Percentiles rank a stretch among this genome's conserved stretches.
Evolutionary conservation across 2,888 invertebrate species (phyloP).

Genomic region (Dorcus hopei): DNA sequence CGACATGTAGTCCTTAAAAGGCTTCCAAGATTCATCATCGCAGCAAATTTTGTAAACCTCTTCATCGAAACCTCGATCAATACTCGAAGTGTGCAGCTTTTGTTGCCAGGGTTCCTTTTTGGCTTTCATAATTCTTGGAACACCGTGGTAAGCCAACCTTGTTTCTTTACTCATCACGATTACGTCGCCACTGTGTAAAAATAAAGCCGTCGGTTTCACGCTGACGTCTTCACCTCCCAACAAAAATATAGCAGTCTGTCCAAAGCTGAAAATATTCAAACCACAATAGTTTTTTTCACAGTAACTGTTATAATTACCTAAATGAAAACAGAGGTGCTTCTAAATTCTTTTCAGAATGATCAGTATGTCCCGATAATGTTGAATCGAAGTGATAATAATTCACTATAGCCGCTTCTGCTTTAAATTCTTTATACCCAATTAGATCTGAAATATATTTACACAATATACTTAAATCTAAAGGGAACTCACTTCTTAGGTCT

Average conservation of each 20-base stretch:
- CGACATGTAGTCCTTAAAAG: slow-evolving; percentile 60
- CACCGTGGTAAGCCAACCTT: slow-evolving; percentile 87
- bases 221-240: slow-evolving; percentile 77
- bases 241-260: slow-evolving; percentile 91
- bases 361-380: slow-evolving; percentile 89
- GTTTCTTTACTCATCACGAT: slow-evolving; percentile 85
- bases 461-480: slow-evolving; percentile 66
- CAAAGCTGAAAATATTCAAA: slow-evolving; percentile 68
- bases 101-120: slow-evolving; percentile 52
- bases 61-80: slow-evolving; percentile 22
- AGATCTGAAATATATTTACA: slow-evolving; percentile 61
- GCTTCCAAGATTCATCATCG: slow-evolving; percentile 52
- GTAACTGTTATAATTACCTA: slow-evolving; percentile 55
- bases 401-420: slow-evolving; percentile 90
- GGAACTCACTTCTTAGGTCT: slow-evolving; percentile 64
- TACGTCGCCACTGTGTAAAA: slow-evolving; percentile 86
- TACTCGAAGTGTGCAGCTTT: neutral
- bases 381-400: slow-evolving; percentile 95
- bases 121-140: slow-evolving; percentile 76
- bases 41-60: slow-evolving; percentile 35
- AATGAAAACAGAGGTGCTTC: slow-evolving; percentile 88
- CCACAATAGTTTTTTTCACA: neutral
- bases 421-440: slow-evolving; percentile 60
- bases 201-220: slow-evolving; percentile 65
- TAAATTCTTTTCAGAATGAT: slow-evolving; percentile 85